Conservation (phyloP, 1,140 invertebrate species). For the Venturia canescens region DNA sequence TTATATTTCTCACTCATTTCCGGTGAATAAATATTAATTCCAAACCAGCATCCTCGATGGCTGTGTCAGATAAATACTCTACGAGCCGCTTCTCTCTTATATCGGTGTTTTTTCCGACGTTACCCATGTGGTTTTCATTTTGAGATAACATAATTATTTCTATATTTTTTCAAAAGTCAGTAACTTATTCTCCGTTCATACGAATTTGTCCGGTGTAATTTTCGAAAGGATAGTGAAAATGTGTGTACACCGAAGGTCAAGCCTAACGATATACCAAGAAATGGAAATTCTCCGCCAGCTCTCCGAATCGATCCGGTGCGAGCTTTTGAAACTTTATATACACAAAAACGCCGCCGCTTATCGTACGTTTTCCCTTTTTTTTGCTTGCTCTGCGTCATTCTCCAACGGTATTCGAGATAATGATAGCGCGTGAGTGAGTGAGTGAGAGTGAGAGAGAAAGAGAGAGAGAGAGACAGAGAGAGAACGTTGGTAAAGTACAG, state of each 20-base stretch:
- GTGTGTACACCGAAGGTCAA: not conserved
- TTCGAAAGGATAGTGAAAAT: not conserved
- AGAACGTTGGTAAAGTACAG: not conserved
- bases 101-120: not conserved
- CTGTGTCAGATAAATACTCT: not conserved
- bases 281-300: slow-evolving; percentile 61
- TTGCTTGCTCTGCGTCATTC: slow-evolving; percentile 36
- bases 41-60: not conserved
- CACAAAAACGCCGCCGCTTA: slow-evolving; percentile 45
- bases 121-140: not conserved
- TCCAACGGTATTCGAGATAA: not conserved
- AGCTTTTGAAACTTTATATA: slow-evolving; percentile 74
- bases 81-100: not conserved
- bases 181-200: not conserved
- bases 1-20: slow-evolving; percentile 40
- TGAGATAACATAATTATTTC: not conserved
- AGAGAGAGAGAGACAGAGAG: slow-evolving; percentile 15
- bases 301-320: slow-evolving; percentile 74
- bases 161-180: not conserved
- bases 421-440: slow-evolving; percentile 26
- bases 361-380: not conserved
- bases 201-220: not conserved
- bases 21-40: slow-evolving; percentile 39
- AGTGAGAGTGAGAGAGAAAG: slow-evolving; percentile 41
- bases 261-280: not conserved